Percentiles rank a stretch among this genome's conserved stretches.
These are phyloP conservation scores for Leptinotarsa undecemlineata DNA, from an alignment of 1,140 invertebrate species.

Conservation along the genomic window DNA sequence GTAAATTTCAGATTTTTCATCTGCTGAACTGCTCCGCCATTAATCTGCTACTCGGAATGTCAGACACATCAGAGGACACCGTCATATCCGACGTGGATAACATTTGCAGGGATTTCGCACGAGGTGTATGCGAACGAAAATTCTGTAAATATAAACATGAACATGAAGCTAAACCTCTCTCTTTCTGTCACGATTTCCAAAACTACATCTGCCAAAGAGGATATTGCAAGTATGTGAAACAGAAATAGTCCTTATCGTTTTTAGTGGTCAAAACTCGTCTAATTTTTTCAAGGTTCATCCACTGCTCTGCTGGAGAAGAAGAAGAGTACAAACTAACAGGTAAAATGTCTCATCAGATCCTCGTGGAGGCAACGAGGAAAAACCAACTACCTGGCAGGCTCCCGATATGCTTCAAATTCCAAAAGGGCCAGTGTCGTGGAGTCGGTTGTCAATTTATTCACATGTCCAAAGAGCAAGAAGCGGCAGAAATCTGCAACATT, in stretches of 20 bases:
- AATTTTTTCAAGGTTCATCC: constrained; percentile 66
- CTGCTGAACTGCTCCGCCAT: constrained; percentile 1
- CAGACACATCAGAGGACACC: constrained; percentile 51
- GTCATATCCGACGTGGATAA: constrained; percentile 39
- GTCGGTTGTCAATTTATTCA: constrained; percentile 60
- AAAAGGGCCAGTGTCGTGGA: constrained; percentile 72
- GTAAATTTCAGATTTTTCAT: constrained; percentile 1
- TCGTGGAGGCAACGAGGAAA: constrained; percentile 56
- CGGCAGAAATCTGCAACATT: constrained; percentile 51
- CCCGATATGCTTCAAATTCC: constrained; percentile 76
- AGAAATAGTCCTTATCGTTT: too few species aligned
- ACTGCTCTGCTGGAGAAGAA: constrained; percentile 77
- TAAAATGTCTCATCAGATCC: constrained; percentile 66
- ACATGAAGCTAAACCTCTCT: constrained; percentile 56
- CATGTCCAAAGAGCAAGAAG: constrained; percentile 58
- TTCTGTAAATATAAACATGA: constrained; percentile 77
- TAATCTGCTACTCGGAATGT: constrained; percentile 40
- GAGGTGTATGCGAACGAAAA: constrained; percentile 73
- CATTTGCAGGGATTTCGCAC: constrained; percentile 65
- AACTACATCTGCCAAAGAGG: constrained; percentile 70
- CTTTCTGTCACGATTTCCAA: constrained; percentile 87
- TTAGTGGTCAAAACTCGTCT: background rate
- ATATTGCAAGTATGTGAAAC: constrained; percentile 57
- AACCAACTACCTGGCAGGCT: constrained; percentile 55
- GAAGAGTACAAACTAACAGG: constrained; percentile 72